phyloP scores from a whole-genome alignment of 2,113 vertebrate genomes.

The Prionailurus viverrinus region DNA sequence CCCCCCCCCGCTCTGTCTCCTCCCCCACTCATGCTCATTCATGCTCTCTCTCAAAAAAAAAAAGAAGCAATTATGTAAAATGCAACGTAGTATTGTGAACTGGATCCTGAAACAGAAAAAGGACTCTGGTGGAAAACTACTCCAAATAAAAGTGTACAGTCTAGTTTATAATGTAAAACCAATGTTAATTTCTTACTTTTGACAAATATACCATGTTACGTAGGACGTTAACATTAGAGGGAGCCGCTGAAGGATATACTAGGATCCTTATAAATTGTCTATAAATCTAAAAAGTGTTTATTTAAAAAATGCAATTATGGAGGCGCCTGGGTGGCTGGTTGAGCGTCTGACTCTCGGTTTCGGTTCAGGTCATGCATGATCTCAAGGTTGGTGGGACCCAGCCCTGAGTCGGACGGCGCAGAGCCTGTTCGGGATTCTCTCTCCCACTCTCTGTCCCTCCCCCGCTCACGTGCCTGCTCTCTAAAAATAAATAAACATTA shows the following conservation, averaged over 20 bases:
- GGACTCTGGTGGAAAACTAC: background rate
- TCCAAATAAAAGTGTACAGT: background rate
- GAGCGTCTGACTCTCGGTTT: too few relatives aligned
- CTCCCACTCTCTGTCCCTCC: too few relatives aligned
- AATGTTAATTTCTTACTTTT: background rate
- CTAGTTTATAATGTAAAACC: background rate
- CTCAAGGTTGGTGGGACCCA: too few relatives aligned
- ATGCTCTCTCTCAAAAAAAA: too few relatives aligned
- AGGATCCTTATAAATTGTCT: background rate
- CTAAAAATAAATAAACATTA: too few relatives aligned
- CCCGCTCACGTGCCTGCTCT: too few relatives aligned
- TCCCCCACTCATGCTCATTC: too few relatives aligned
- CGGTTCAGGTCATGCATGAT: too few relatives aligned
- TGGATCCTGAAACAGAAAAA: background rate
- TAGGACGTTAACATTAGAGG: background rate
- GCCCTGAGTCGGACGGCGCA: too few relatives aligned
- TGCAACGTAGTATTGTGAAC: background rate
- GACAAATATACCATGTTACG: background rate
- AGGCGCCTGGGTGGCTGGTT: background rate
- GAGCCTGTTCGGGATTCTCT: too few relatives aligned
- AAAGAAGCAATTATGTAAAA: background rate
- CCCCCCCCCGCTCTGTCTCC: too few relatives aligned
- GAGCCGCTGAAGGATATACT: background rate
- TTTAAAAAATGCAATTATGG: background rate
- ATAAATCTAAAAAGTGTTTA: background rate